phyloP scores from a whole-genome alignment of 2,113 vertebrate species.

The Pardalotus punctatus region DNA sequence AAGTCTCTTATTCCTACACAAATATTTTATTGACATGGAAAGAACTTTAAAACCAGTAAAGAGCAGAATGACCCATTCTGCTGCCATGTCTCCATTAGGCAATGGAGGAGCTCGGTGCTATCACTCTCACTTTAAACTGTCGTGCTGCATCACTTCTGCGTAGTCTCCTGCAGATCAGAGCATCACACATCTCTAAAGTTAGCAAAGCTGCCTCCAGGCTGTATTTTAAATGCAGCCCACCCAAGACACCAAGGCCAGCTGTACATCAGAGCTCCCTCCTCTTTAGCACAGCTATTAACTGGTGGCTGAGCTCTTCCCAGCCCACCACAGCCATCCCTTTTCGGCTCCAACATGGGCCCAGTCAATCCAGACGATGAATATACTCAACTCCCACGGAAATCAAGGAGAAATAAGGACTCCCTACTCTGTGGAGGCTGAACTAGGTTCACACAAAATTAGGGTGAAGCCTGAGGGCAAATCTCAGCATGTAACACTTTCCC shows the following conservation, averaged over 20 bases:
- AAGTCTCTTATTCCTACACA: neutral
- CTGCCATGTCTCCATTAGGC: neutral
- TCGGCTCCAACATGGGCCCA: neutral
- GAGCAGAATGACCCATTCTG: neutral
- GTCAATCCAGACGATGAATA: neutral
- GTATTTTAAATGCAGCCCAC: conserved; percentile 17
- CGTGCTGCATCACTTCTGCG: neutral
- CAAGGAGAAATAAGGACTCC: neutral
- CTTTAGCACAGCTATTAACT: neutral
- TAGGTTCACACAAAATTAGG: neutral
- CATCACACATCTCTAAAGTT: conserved; percentile 17
- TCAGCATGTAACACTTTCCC: neutral
- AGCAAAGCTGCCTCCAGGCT: conserved; percentile 19
- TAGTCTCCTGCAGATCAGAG: neutral
- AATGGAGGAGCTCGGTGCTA: neutral
- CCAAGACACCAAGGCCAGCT: neutral
- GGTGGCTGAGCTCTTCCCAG: neutral
- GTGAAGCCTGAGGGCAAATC: neutral
- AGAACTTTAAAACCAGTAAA: neutral
- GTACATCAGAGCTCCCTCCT: neutral
- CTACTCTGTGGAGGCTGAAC: neutral
- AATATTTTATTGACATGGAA: neutral
- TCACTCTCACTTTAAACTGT: neutral
- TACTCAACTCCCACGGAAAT: neutral
- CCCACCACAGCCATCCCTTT: neutral